Base-by-base conservation (phyloP, 2,888 invertebrate species). In the Spisula subtruncata region DNA sequence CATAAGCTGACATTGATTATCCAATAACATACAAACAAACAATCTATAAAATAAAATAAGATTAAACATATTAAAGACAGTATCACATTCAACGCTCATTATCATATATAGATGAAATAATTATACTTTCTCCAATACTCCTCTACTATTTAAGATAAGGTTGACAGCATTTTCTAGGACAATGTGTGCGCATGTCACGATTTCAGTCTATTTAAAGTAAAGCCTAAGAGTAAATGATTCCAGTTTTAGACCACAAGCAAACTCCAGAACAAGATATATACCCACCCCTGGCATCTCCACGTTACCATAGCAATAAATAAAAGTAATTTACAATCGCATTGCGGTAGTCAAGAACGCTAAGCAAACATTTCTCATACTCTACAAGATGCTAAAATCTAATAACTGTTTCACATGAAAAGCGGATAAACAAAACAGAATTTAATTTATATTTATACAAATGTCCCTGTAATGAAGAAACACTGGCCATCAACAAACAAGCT, bases 381-480 rank as follows among this genome's bases (percentile, higher is more conserved):
- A 86, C 86, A 86, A 86, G 89, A 81, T 83, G 86, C 86, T 86
- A 80, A 81, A 89, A 89, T 71, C 80, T 56, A 87, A 89, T 89
- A 89, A 91, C 88, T 86, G 89, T 90, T 87, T 85, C 92, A 88
- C 91, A 90, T 89, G 90, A 89, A 92, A 91, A 87, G 90, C 90
- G 91, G 91, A 92, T 91, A 92, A 92, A 92, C 91, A 90, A 81
- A 71, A 66, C 81, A 82, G 91, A 90, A 83, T 91, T 92, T 89
- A 91, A 90, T 92, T 91, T 91, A 90, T 92, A 92, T 92, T 92
- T 92, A 92, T 91, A 91, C 92, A 91, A 85, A 91, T 90, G 91
- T 86, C 92, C 46, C 66, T 81, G 86, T 92, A 91, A 92, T 90
- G 92, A 91, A 83, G 91, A 92, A 90, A 90, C 92, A 90, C 91